Base-by-base conservation (phyloP, 2,113 vertebrate species). In the Chloebia gouldiae region DNA sequence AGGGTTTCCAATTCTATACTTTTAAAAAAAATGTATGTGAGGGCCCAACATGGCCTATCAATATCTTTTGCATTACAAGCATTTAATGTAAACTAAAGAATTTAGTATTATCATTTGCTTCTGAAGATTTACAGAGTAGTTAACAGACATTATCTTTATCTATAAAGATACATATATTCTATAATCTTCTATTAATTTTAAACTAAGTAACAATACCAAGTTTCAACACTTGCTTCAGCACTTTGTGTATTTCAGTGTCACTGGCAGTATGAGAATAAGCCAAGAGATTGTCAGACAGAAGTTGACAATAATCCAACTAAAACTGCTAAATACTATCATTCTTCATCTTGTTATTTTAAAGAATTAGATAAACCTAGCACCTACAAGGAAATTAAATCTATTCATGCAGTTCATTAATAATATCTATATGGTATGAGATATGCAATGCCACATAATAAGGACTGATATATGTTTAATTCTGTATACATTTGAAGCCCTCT, bases 1-100 rank as follows among this genome's bases (percentile, higher is more conserved):
- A 25, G 7, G 10, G 12, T 51, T 84, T 60, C n/a, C 16, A 70
- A 47, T 44, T 40, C 15, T 14, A 5, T 9, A 15, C 2, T 45
- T 75, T 33, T 76, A 61, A 4, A 0, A 4, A 4, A 53, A 61
- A 39, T 3, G 3, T 27, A 40, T 2, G 5, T 6, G 7, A 80
- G 5, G 17, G 6, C 10, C 59, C 12, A 71, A 51, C 1, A 2
- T 7, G 13, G 44, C 15, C 28, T 39, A n/a, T 22, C 63, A 72
- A 19, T 24, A 51, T 17, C 4, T 35, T 60, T 40, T 4, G 0
- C 7, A 76, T 18, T 28, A 42, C 10, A 25, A 24, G 2, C 90
- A 40, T 4, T 37, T 21, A 11, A 25, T 8, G 23, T 6, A 50
- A 80, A 72, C 9, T 35, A 11, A 76, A 57, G 10, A 69, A 59